These are phyloP conservation scores for Silvanus unidentatus DNA, from an alignment of 2,888 invertebrate species.

Conservation along the genomic window DNA sequence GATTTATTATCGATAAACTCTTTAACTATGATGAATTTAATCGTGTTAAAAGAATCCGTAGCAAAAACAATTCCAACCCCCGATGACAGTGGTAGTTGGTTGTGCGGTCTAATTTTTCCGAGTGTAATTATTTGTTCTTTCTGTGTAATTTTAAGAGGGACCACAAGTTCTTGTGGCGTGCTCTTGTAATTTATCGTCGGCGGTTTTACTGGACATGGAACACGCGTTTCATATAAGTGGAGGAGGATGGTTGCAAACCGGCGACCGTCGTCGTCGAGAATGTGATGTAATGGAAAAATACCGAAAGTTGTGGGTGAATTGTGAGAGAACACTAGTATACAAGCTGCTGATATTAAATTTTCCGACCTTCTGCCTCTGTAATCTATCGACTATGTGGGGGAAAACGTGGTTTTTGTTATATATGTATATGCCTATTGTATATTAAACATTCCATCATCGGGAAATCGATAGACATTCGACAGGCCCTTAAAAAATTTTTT, in stretches of 20 bases:
- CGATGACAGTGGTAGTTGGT: too few relatives aligned
- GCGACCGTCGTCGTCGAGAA: conserved; percentile 36
- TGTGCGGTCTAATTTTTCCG: neutral
- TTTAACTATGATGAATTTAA: too few relatives aligned
- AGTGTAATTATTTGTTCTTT: conserved; percentile 5
- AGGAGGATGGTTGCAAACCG: conserved; percentile 7
- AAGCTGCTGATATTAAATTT: conserved; percentile 48
- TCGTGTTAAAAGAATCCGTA: too few relatives aligned
- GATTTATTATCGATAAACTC: too few relatives aligned
- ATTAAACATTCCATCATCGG: conserved; percentile 2
- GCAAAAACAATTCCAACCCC: too few relatives aligned
- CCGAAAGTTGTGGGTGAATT: conserved; percentile 44
- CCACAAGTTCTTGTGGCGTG: conserved; percentile 4
- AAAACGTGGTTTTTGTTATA: conserved; percentile 43
- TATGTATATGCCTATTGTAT: conserved; percentile 1
- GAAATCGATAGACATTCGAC: too few relatives aligned
- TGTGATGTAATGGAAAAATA: conserved; percentile 47
- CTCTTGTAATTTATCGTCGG: neutral
- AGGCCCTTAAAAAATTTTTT: too few relatives aligned
- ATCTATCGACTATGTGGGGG: conserved; percentile 42
- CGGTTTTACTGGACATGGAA: conserved; percentile 28
- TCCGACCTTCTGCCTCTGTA: conserved; percentile 46
- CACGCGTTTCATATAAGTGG: conserved; percentile 38
- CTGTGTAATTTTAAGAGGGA: conserved; percentile 3
- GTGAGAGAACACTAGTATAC: conserved; percentile 40